phyloP scores from a whole-genome alignment of 2,888 invertebrate species.

The Leptogaster cylindrica region DNA sequence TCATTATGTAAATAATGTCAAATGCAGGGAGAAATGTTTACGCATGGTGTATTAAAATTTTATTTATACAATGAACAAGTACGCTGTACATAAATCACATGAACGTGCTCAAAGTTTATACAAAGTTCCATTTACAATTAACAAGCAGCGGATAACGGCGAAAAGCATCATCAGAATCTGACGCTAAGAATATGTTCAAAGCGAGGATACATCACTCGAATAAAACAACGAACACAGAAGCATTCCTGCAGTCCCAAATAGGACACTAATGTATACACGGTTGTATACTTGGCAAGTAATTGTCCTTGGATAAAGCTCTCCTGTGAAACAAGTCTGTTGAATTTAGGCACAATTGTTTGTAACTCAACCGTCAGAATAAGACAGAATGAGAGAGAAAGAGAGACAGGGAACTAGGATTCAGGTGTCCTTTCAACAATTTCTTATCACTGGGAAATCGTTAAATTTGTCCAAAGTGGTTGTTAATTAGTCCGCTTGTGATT shows the following conservation, averaged over 20 bases:
- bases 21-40: neutral
- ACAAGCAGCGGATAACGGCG: conserved; percentile 6
- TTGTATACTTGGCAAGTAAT: conserved; percentile 20
- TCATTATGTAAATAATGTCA: neutral
- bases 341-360: conserved; percentile 27
- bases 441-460: conserved; percentile 9
- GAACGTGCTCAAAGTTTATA: conserved; percentile 13
- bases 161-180: conserved; percentile 6
- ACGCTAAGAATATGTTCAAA: neutral
- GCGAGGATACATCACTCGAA: neutral
- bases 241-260: conserved; percentile 4
- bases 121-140: conserved; percentile 29
- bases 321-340: conserved; percentile 23
- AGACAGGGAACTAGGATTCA: neutral
- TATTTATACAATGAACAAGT: neutral
- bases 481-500: conserved; percentile 12
- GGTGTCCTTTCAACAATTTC: neutral
- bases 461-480: conserved; percentile 34
- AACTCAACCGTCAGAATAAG: conserved; percentile 23
- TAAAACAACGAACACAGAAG: neutral
- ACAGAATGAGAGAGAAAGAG: too few relatives aligned
- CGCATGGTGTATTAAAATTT: conserved; percentile 2
- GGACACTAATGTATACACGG: neutral
- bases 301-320: conserved; percentile 26
- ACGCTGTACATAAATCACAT: neutral